A percentile compares a stretch with the other conserved stretches of the same genome.
Evolutionary conservation across 2,797 vertebrate genomes (phyloP).

Genomic region (Cyclopterus lumpus): DNA sequence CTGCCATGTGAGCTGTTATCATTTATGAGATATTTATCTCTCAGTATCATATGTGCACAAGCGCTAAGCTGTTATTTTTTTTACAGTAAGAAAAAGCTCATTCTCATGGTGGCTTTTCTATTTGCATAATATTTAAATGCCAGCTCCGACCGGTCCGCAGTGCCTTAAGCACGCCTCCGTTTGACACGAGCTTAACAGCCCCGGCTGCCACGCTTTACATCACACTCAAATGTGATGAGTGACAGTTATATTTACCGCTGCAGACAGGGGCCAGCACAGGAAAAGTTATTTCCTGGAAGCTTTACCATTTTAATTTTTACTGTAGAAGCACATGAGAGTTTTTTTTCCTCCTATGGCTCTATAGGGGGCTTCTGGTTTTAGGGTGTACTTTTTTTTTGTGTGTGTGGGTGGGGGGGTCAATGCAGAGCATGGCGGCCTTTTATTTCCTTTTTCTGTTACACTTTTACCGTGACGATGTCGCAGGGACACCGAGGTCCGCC

Average conservation of each 20-base stretch:
- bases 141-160: conserved; percentile 46
- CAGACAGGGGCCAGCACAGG: conserved; percentile 31
- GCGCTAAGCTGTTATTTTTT: conserved; percentile 5
- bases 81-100: conserved; percentile 21
- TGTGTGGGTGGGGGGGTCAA: background rate
- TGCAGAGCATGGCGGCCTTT: conserved; percentile 5
- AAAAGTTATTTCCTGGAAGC: conserved; percentile 23
- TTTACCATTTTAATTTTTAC: conserved; percentile 4
- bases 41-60: conserved; percentile 49
- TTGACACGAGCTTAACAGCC: conserved; percentile 56
- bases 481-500: conserved; percentile 3
- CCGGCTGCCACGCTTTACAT: conserved; percentile 45
- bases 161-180: conserved; percentile 55
- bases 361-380: conserved; percentile 2
- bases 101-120: conserved; percentile 43
- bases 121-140: conserved; percentile 43
- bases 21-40: conserved; percentile 68
- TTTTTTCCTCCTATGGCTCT: conserved; percentile 1
- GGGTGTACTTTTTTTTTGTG: background rate
- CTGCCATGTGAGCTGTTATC: conserved; percentile 64
- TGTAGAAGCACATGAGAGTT: background rate
- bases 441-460: too few relatives aligned
- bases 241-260: conserved; percentile 53
- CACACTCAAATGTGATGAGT: conserved; percentile 52
- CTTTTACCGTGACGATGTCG: background rate